phyloP scores from a whole-genome alignment of 2,888 invertebrate genomes.

The Heliothis peltigera region DNA sequence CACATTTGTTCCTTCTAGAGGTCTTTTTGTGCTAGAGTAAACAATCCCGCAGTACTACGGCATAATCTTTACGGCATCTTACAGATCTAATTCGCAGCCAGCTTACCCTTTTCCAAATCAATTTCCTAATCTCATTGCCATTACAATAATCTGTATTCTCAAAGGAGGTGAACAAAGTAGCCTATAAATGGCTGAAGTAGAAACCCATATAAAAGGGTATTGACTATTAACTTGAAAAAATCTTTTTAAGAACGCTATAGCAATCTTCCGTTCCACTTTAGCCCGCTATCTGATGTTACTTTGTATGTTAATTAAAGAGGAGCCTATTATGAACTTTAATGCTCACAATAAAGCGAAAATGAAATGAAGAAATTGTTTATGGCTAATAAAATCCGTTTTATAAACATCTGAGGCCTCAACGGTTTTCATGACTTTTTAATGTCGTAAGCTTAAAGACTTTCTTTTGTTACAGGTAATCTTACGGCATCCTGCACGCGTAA shows the following conservation, averaged over 20 bases:
- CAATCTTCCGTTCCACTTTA: background rate
- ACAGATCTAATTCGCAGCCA: background rate
- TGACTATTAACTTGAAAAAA: background rate
- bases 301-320: conserved; percentile 42
- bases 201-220: background rate
- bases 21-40: no score
- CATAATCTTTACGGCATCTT: no score
- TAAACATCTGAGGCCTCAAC: conserved; percentile 39
- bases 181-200: background rate
- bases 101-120: background rate
- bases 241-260: background rate
- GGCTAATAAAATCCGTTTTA: conserved; percentile 43
- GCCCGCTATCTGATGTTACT: conserved; percentile 17
- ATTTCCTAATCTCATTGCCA: background rate
- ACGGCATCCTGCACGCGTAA: background rate
- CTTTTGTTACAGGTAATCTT: conserved; percentile 46
- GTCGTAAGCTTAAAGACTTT: conserved; percentile 9
- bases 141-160: conserved; percentile 1
- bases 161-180: background rate
- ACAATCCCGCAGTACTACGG: no score
- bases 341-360: conserved; percentile 30
- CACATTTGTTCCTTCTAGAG: no score
- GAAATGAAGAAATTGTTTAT: conserved; percentile 48
- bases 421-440: conserved; percentile 29
- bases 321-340: conserved; percentile 38